Evolutionary conservation across 2,888 invertebrate genomes (phyloP).

Genomic region (Pegoplata infirma): DNA sequence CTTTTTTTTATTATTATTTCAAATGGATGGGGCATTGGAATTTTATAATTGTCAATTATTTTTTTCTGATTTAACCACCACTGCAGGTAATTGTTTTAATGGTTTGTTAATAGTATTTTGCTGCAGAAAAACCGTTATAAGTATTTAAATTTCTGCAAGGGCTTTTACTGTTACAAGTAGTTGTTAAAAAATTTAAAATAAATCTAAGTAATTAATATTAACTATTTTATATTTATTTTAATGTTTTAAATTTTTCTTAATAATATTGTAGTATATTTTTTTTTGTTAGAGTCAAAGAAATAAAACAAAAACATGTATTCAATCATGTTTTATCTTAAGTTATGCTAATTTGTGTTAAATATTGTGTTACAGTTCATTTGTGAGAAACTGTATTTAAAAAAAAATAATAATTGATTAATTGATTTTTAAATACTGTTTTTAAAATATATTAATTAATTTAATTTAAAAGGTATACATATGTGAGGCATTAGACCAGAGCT

Average conservation of each 20-base stretch:
- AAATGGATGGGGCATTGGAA: neutral
- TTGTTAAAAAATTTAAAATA: no score
- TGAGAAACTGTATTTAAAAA: neutral
- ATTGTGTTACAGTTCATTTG: neutral
- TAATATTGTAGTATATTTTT: no score
- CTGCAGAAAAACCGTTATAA: no score
- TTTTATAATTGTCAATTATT: constrained; percentile 28
- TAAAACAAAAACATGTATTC: neutral
- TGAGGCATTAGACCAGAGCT: no score
- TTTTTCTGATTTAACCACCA: constrained; percentile 2
- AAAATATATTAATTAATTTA: constrained; percentile 19
- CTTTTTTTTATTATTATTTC: neutral
- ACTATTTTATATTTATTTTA: no score
- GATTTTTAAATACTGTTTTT: constrained; percentile 29
- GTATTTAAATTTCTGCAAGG: neutral
- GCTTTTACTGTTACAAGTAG: no score
- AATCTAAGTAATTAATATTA: no score
- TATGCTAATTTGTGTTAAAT: constrained; percentile 28
- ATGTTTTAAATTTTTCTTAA: no score
- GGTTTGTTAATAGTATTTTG: neutral
- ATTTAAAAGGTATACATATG: neutral
- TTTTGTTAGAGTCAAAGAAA: neutral
- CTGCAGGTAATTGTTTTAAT: constrained; percentile 9
- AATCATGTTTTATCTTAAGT: constrained; percentile 1
- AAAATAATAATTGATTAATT: constrained; percentile 23